Base-by-base conservation (phyloP, 2,797 vertebrate genomes). In the Choloepus didactylus region DNA sequence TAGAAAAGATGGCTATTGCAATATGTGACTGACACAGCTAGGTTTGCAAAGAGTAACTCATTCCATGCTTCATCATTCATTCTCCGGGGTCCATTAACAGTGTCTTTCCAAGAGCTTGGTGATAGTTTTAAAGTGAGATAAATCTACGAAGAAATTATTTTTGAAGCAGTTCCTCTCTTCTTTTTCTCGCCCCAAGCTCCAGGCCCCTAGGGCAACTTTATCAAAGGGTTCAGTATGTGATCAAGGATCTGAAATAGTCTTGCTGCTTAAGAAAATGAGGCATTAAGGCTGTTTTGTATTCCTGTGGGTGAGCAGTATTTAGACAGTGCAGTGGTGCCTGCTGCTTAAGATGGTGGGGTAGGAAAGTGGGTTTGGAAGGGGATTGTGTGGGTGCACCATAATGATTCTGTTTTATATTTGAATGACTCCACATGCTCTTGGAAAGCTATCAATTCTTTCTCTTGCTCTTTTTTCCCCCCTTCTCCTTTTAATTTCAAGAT, bases 341-440 rank as follows among this genome's bases (percentile, higher is more conserved):
- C 93, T 96, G 95, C 88, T 72, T 91, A 77, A 79, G 49, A 84
- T 79, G 93, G 35, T 35, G 31, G 81, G 86, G 7, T 9, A 72
- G 64, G 14, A 84, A 59, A 69, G n/a, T 3, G 10, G 4, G 4
- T 29, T 44, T 46, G 84, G 85, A 46, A 91, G 82, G 95, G 18
- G 18, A 56, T 15, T 18, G 38, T 9, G 41, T 60, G 62, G 81
- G 76, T 94, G 76, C 23, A 0, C 84, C 87, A 0, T 94, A 95
- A 97, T 97, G 97, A 97, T 86, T 97, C 92, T 96, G 93, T 95
- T 97, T 97, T 93, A 87, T 95, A 95, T 98, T 96, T 94, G 91
- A 98, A 93, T 87, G 87, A 96, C 76, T 98, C 96, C 97, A 93
- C 97, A 95, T 98, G 97, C 93, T 97, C 94, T 97, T 96, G 92